Evolutionary conservation across 2,113 vertebrate genomes (phyloP), one percentile per base, ranked within the genome.

Genomic region (Misgurnus mizolepis): DNA sequence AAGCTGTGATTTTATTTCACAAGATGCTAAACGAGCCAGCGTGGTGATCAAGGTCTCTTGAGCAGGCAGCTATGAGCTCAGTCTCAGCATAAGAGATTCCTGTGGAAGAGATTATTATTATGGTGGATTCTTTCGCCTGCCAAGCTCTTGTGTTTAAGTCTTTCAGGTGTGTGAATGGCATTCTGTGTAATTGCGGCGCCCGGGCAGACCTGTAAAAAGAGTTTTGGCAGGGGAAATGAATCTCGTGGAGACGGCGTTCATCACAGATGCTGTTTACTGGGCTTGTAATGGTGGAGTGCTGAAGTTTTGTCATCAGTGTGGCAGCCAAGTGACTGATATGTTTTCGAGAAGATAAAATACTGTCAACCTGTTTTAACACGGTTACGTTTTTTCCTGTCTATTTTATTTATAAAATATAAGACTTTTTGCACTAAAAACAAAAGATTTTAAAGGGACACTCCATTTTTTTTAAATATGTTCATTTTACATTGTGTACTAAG

Each of bases 131-230:
- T 22, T 66, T 62, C 1, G 64, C 11, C 55, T 78, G 80, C 67
- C 79, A 64, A 55, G 18, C 55, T 78, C 49, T 53, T 53, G 50
- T 67, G 64, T 81, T 81, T 64, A 64, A 15, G 22, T 17, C 49
- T 81, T 84, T 78, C 65, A 84, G 80, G 80, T 84, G 65, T 81
- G 14, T 81, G 76, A 56, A 79, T 50, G 69, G 65, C 80, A 66
- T 75, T 81, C 55, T 60, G 83, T 65, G 65, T 84, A 81, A 84
- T 81, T 81, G 80, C 49, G 40, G 76, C 76, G 49, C 49, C 40
- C 40, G 11, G 69, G 70, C 40, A 65, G 61, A 71, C 69, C 71
- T 81, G 68, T 70, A 50, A 76, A 71, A 80, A 78, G 50, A 75
- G 6, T 55, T 41, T 62, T 80, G 70, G 69, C 62, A 53, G 61